Conservation (phyloP, 2,113 vertebrate species). For the Oryzias curvinotus region DNA sequence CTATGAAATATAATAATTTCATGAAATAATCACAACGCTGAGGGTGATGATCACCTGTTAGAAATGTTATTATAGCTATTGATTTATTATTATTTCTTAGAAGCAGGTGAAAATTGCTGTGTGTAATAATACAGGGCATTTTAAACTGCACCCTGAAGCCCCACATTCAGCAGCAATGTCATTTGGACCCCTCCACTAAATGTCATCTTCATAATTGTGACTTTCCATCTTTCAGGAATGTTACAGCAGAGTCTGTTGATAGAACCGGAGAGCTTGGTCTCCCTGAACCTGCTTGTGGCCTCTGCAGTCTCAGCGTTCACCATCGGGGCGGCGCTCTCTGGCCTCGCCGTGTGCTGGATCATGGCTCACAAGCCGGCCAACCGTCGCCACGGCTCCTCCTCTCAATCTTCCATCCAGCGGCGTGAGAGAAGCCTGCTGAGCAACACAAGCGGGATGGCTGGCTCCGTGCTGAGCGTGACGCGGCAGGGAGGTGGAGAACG, state of each 20-base stretch:
- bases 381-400: constrained; percentile 63
- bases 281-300: constrained; percentile 92
- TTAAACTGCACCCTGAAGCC: constrained; percentile 34
- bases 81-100: constrained; percentile 31
- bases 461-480: constrained; percentile 93
- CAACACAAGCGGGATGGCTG: constrained; percentile 80
- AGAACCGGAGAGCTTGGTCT: constrained; percentile 90
- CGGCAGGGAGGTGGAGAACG: constrained; percentile 78
- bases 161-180: constrained; percentile 13
- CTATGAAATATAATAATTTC: constrained; percentile 20
- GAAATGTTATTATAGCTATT: constrained; percentile 37
- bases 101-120: constrained; percentile 13
- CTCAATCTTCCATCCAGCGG: constrained; percentile 80
- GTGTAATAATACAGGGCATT: constrained; percentile 30
- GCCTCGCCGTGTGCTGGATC: constrained; percentile 95
- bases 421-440: constrained; percentile 87
- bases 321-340: constrained; percentile 92
- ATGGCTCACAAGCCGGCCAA: constrained; percentile 90
- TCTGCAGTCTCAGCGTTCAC: constrained; percentile 94
- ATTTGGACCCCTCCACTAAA: constrained; percentile 23
- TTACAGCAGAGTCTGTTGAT: constrained; percentile 91
- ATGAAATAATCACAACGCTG: constrained; percentile 15
- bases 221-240: constrained; percentile 78
- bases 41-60: constrained; percentile 26
- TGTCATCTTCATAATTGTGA: constrained; percentile 32